phyloP scores from a whole-genome alignment of 2,113 vertebrate genomes.

The Oreochromis niloticus region DNA sequence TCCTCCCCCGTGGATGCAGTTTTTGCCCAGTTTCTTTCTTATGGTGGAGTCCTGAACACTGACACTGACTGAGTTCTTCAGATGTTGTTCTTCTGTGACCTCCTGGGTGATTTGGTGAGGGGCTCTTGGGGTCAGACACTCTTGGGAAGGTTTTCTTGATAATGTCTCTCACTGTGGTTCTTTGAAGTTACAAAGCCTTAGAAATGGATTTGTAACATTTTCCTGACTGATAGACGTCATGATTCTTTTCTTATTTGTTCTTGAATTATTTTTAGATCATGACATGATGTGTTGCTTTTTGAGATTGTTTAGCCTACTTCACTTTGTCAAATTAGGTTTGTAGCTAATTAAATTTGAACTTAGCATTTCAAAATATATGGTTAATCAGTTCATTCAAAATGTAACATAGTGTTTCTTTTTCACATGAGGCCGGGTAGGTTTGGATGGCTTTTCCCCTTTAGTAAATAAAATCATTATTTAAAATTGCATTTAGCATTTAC shows the following conservation, averaged over 20 bases:
- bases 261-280: neutral
- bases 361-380: neutral
- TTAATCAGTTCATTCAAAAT: neutral
- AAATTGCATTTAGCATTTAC: neutral
- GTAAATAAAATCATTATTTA: neutral
- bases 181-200: neutral
- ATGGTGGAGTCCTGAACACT: neutral
- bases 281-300: neutral
- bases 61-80: neutral
- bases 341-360: neutral
- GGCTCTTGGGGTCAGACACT: neutral
- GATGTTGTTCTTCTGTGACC: neutral
- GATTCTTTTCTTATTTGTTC: neutral
- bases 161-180: neutral
- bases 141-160: neutral
- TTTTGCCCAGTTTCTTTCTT: neutral
- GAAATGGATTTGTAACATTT: neutral
- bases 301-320: neutral
- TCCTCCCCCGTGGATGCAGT: neutral
- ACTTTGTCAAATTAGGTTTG: neutral
- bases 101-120: neutral
- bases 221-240: neutral
- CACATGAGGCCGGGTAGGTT: neutral
- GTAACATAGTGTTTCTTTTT: neutral
- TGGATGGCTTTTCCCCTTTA: accelerated